A percentile compares a stretch with the other conserved stretches of the same genome.
phyloP scores from a whole-genome alignment of 2,888 invertebrate genomes.

The Lacanobia oleracea region DNA sequence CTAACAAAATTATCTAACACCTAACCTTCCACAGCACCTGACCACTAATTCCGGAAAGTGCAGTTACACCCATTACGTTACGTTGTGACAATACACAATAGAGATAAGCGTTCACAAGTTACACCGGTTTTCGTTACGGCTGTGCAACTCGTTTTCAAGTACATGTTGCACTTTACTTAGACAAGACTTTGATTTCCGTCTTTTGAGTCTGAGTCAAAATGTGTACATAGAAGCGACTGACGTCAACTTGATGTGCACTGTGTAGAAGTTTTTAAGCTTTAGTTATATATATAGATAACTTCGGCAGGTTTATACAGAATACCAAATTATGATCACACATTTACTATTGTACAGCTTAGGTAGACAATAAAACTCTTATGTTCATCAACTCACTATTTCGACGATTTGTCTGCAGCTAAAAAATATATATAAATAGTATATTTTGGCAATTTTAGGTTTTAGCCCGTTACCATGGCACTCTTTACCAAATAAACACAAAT shows the following conservation, averaged over 20 bases:
- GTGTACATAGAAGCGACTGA: conserved; percentile 7
- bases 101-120: conserved; percentile 46
- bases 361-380: not conserved
- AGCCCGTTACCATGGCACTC: not conserved
- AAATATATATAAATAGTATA: not conserved
- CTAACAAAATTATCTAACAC: conserved; percentile 8
- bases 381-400: too few species aligned
- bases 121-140: conserved; percentile 50
- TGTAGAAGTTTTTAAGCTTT: not conserved
- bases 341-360: not conserved
- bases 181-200: conserved; percentile 44
- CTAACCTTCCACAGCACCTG: conserved; percentile 55
- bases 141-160: conserved; percentile 38
- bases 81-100: conserved; percentile 49
- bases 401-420: not conserved
- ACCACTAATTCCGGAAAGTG: conserved; percentile 62
- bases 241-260: not conserved
- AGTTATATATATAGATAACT: too few species aligned
- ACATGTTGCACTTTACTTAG: conserved; percentile 41
- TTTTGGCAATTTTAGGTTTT: not conserved
- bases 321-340: not conserved
- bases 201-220: conserved; percentile 14
- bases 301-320: too few species aligned
- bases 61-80: conserved; percentile 44
- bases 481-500: not conserved